Evolutionary conservation across 2,888 invertebrate genomes (phyloP), one percentile per base, ranked within the genome.

Genomic region (Melolontha melolontha): DNA sequence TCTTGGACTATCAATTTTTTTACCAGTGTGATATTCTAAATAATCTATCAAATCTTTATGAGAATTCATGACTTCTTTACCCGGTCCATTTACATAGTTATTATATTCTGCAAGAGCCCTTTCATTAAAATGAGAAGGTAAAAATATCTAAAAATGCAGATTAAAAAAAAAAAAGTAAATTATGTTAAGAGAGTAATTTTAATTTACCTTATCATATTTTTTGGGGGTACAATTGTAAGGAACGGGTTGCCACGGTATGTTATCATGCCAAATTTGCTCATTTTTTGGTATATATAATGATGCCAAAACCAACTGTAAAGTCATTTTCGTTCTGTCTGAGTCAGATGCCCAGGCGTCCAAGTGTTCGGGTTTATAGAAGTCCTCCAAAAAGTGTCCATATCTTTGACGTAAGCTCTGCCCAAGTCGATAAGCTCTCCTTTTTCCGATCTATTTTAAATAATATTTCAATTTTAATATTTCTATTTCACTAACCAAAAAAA

Each of bases 181-280:
- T 34, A 1, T 34, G 34, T 34, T 34, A 6, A 4, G 6, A 6
- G 34, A 34, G 6, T 34, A 34, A 49, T 16, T 16, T 49, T 34
- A 34, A 34, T 34, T 10, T 49, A 57, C 64, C n/a, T 29, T 27
- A 42, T 64, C 64, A 5, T 68, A 22, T 14, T 68, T 47, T 12
- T 16, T 7, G 11, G 40, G 54, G 12, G 54, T 17, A 64, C 34
- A 64, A n/a, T 40, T 44, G 17, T 50, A 64, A 12, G 68, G 64
- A n/a, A 68, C 57, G 4, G 68, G 68, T n/a, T 68, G 68, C 68
- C 68, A 68, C 27, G 39, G 47, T 49, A 68, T 49, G 14, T 27
- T 14, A 22, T 64, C 22, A 16, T 49, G 39, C 55, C 63, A 50
- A 22, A 57, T 41, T 49, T 64, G 54, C 6, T 64, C 50, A 12